Evolutionary conservation across 2,888 invertebrate species (phyloP), one percentile per base, ranked within the genome.

Genomic region (Cheilosia impressa): DNA sequence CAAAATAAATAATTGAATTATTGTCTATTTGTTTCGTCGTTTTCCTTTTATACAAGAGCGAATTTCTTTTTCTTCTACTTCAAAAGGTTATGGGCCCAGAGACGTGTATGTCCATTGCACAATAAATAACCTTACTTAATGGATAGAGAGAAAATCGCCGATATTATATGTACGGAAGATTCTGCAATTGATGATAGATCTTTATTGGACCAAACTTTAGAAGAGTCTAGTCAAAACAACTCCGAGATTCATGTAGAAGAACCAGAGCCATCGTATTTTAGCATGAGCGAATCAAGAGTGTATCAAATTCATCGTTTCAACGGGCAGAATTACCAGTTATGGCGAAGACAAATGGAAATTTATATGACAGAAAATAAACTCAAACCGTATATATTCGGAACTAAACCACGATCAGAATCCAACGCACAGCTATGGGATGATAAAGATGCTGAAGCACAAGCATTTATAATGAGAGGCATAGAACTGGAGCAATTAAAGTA

Each of bases 401-500:
- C 68, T 13, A 13, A 17, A 2, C 9, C 0, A 15, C 41, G 78
- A 27, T 27, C 72, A 27, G 38, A 13, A 2, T 27, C 55, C 2
- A 82, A 87, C 45, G 27, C 50, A 2, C 22, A 43, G 17, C 4
- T 38, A 2, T 81, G 81, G 77, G 82, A 87, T 15, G 75, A 82
- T 7, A 87, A 87, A 41, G 82, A 75, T 19, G 82, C 65, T 52
- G 81, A 82, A 45, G 77, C 85, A 7, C 80, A 87, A 43, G 72
- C 87, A 3, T 87, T 87, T 17, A 62, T 78, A 4, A 82, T 82
- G 82, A 45, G 78, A 34, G 81, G 81, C 5, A 31, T 79, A 4
- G 75, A 83, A 22, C 57, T 87, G 19, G 69, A 87, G 13, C 78
- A 87, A 45, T 34, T 87, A n/a, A 87, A 83, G 50, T 85, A 87